These are phyloP conservation scores for Ploceus nigricollis DNA, from an alignment of 2,113 vertebrate genomes.

Conservation along the genomic window DNA sequence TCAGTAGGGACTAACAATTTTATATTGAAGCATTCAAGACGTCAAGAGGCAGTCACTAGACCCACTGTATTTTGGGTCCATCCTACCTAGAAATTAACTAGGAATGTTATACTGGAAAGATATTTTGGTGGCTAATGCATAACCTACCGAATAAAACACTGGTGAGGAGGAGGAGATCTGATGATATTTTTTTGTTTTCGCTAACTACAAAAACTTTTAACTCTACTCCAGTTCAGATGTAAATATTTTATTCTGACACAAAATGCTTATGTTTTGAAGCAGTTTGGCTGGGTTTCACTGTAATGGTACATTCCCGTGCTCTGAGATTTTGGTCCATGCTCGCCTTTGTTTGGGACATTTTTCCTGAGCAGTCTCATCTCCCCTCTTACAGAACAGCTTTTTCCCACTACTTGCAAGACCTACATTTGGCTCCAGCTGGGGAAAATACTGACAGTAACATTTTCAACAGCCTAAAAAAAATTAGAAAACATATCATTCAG, in stretches of 20 bases:
- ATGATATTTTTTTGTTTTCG: neutral
- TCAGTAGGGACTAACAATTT: neutral
- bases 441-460: neutral
- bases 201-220: neutral
- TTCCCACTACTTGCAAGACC: neutral
- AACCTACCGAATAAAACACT: neutral
- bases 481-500: neutral
- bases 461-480: neutral
- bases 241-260: neutral
- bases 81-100: neutral
- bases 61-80: neutral
- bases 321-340: neutral
- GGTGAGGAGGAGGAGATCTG: neutral
- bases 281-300: neutral
- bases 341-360: neutral
- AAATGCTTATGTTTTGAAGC: neutral
- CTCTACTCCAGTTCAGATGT: neutral
- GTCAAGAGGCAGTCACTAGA: neutral
- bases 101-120: neutral
- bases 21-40: neutral
- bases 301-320: neutral
- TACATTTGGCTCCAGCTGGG: neutral
- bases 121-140: neutral
- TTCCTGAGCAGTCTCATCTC: neutral
- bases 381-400: neutral